phyloP scores from a whole-genome alignment of 2,797 vertebrate species.

The Onychomys leucogaster region DNA sequence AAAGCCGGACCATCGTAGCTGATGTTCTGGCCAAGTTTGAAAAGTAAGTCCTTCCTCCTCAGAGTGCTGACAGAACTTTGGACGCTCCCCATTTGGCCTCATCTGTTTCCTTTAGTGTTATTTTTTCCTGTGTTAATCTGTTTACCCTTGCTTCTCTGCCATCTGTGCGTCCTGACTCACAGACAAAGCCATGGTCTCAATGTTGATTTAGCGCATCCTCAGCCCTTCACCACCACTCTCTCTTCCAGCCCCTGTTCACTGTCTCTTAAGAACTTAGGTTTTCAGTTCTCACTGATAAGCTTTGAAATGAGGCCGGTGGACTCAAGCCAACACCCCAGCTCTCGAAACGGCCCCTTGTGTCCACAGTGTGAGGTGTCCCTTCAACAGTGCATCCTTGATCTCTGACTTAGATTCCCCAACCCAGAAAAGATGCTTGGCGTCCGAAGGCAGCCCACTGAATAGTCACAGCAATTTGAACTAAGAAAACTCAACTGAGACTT shows the following conservation, averaged over 20 bases:
- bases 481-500: background rate
- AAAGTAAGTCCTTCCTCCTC: conserved; percentile 89
- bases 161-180: background rate
- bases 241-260: background rate
- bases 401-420: background rate
- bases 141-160: background rate
- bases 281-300: background rate
- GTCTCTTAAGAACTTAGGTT: background rate
- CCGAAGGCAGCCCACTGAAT: background rate
- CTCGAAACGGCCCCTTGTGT: background rate
- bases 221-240: background rate
- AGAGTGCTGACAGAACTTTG: background rate
- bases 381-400: rapidly evolving
- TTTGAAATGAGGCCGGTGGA: background rate
- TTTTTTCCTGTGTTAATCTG: background rate
- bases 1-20: conserved; percentile 95
- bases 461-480: background rate
- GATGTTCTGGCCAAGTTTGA: conserved; percentile 98
- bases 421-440: background rate
- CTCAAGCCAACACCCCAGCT: background rate
- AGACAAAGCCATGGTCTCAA: background rate
- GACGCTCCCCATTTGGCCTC: background rate
- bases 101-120: rapidly evolving
- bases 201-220: too few species aligned
- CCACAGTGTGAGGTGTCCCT: background rate